Evolutionary conservation across 2,797 vertebrate species (phyloP), one percentile per base, ranked within the genome.

Genomic region (Sebastes trivittatus): DNA sequence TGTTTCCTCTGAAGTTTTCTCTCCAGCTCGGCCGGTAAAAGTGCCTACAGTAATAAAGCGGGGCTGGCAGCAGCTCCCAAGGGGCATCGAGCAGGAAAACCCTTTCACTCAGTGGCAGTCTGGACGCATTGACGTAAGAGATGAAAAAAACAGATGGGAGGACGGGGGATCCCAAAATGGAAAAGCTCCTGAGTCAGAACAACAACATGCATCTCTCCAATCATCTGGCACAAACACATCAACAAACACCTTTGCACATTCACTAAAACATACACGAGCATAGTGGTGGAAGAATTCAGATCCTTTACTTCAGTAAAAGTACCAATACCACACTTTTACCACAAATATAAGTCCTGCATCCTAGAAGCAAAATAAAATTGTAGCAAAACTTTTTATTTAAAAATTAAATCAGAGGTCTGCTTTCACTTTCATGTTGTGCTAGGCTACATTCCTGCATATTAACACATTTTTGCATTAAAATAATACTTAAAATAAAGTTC

Each of bases 61-160:
- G 14, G 5, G 64, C 78, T 68, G 81, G 70, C 87, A 85, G 88
- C 60, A 59, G 76, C 81, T 88, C 89, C 84, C 83, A 16, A 22
- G 88, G 74, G 88, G 77, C 72, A 82, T 62, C 0, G 60, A 90
- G 81, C 7, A 64, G 91, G 92, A 94, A 94, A 94, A 88, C 92
- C 91, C 90, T 94, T 81, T 90, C 84, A 83, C 83, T 90, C 54
- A 78, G 83, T 84, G 75, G 82, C 76, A 63, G 85, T 84, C 60
- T 49, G 84, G 69, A 90, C 64, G 82, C 82, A 85, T 81, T 92
- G 90, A 94, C 79, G 89, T 88, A 91, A 75, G 88, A 89, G 72
- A 79, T 67, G 82, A 78, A 79, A 83, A 86, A 88, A 73, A 80
- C 69, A 81, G 81, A 86, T 80, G 86, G 78, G 74, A 72, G 79